A percentile compares a stretch with the other conserved stretches of the same genome.
phyloP scores from a whole-genome alignment of 2,797 vertebrate genomes.

The Danio albolineatus region DNA sequence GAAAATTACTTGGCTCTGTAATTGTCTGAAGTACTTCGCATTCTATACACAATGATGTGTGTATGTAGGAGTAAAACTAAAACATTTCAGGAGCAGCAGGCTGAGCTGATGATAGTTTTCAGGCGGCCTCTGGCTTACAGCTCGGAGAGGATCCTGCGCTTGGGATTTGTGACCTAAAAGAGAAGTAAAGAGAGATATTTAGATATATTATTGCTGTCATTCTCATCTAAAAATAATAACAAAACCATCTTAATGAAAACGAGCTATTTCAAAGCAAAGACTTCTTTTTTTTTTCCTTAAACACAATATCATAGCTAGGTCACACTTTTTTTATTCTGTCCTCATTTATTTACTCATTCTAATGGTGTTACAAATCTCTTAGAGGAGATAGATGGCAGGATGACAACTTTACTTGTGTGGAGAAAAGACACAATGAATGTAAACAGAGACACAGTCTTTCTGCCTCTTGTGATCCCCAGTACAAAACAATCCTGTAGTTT shows the following conservation, averaged over 20 bases:
- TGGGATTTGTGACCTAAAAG: constrained; percentile 66
- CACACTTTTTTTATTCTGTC: background rate
- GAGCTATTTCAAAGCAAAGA: background rate
- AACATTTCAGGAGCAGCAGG: constrained; percentile 10
- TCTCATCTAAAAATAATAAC: background rate
- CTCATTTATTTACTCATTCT: background rate
- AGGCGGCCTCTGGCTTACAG: constrained; percentile 42
- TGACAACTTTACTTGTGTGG: background rate
- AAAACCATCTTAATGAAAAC: background rate
- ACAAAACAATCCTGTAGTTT: background rate
- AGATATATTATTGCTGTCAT: too few relatives aligned
- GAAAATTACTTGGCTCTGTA: background rate
- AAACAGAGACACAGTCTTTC: background rate
- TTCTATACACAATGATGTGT: constrained; percentile 28
- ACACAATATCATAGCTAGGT: background rate
- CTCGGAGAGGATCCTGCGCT: constrained; percentile 54
- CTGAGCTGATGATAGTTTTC: constrained; percentile 36
- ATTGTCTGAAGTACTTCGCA: constrained; percentile 24
- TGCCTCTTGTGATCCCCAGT: background rate
- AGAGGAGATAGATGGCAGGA: background rate
- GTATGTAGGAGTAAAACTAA: constrained; percentile 12
- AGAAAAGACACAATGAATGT: background rate
- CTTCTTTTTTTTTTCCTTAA: too few relatives aligned
- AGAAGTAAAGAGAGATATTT: constrained; percentile 19
- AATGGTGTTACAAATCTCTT: background rate